Evolutionary conservation across 2,797 vertebrate species (phyloP).

Genomic region (Arnoldichthys spilopterus): DNA sequence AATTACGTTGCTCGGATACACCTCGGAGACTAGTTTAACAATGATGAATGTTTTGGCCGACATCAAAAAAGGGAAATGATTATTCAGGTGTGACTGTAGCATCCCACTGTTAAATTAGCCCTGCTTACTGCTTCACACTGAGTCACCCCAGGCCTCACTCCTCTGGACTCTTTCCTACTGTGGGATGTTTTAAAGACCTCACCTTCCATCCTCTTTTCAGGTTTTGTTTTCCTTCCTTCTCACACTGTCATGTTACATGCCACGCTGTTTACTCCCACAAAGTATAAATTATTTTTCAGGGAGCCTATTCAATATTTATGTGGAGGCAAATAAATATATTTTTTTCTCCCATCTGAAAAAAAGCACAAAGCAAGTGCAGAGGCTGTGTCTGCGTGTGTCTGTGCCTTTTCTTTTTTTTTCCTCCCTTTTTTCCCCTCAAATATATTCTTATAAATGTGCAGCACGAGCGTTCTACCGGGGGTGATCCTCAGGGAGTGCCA

Average conservation of each 20-base stretch:
- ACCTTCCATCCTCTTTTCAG: slow-evolving; percentile 11
- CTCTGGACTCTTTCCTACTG: neutral
- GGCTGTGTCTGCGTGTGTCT: slow-evolving; percentile 38
- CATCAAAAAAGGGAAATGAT: slow-evolving; percentile 14
- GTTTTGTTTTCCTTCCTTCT: slow-evolving; percentile 32
- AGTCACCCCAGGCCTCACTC: neutral
- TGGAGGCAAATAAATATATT: slow-evolving; percentile 41
- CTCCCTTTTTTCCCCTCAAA: neutral
- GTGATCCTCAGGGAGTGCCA: slow-evolving; percentile 65
- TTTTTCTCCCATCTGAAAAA: slow-evolving; percentile 21
- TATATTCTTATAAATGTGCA: slow-evolving; percentile 66
- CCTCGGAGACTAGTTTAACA: slow-evolving; percentile 45
- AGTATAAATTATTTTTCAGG: slow-evolving; percentile 43
- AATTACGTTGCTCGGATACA: slow-evolving; percentile 48
- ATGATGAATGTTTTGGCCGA: slow-evolving; percentile 48
- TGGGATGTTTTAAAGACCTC: slow-evolving; percentile 13
- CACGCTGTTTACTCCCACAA: slow-evolving; percentile 33
- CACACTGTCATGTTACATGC: slow-evolving; percentile 6
- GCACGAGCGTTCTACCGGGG: slow-evolving; percentile 70
- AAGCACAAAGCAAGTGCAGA: slow-evolving; percentile 39
- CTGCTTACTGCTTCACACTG: neutral
- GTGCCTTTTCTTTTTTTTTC: slow-evolving; percentile 31
- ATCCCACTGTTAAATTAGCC: slow-evolving; percentile 39
- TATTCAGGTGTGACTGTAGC: slow-evolving; percentile 32
- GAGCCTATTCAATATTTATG: slow-evolving; percentile 45